A percentile compares a stretch with the other conserved stretches of the same genome.
Evolutionary conservation across 2,797 vertebrate genomes (phyloP).

Genomic region (Anguilla marmorata): DNA sequence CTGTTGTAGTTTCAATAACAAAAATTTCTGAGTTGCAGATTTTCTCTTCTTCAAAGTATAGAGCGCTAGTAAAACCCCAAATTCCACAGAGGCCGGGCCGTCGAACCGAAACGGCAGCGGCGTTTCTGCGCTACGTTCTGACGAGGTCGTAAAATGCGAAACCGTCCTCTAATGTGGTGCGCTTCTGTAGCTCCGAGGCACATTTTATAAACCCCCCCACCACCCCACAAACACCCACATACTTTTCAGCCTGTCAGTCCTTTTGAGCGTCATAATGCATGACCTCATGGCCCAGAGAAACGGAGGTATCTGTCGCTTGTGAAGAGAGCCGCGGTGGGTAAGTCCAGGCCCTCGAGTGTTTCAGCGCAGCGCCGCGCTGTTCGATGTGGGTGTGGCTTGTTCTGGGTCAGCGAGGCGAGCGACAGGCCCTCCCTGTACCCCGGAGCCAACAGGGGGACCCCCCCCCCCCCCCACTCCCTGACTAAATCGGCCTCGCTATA

Average conservation of each 20-base stretch:
- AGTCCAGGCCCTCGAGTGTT: not conserved
- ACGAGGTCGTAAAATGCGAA: conserved; percentile 17
- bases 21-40: not conserved
- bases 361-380: not conserved
- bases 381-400: not conserved
- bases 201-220: not conserved
- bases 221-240: too few relatives aligned
- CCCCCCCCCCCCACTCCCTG: not conserved
- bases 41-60: not conserved
- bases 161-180: conserved; percentile 15
- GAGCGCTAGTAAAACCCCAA: not conserved
- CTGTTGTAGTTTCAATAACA: not conserved
- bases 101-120: not conserved
- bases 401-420: not conserved
- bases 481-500: not conserved
- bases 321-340: not conserved
- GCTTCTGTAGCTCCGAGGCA: not conserved
- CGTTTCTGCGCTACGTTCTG: conserved; percentile 2
- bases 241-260: not conserved
- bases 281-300: not conserved
- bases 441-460: not conserved
- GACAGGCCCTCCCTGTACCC: not conserved
- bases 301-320: not conserved
- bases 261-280: not conserved
- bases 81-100: not conserved